Percentiles rank a stretch among this genome's conserved stretches.
Conservation (phyloP, 2,888 invertebrate species). For the Lissonota sp. region DNA sequence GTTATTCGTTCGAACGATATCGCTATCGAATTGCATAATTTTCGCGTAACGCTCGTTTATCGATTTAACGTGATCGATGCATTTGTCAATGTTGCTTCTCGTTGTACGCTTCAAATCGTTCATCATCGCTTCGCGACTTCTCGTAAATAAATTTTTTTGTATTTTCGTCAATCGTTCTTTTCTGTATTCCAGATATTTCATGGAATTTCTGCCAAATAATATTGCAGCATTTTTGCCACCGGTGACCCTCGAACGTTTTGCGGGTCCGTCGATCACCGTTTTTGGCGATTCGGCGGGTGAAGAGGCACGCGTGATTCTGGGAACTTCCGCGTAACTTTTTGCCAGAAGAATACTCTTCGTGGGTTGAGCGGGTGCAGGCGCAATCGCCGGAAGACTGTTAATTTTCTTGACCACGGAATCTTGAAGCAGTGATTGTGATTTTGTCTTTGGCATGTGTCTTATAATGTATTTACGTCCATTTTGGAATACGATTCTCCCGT, state of each 20-base stretch:
- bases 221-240: too few relatives aligned
- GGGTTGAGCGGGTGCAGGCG: too few relatives aligned
- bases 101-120: constrained; percentile 28
- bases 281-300: not conserved
- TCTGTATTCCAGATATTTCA: not conserved
- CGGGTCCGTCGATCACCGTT: not conserved
- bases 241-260: not conserved
- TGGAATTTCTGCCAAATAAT: too few relatives aligned
- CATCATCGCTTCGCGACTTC: constrained; percentile 47
- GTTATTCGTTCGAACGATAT: constrained; percentile 63
- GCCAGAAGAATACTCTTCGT: not conserved
- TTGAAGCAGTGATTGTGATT: constrained; percentile 50
- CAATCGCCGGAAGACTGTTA: not conserved
- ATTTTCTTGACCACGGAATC: constrained; percentile 34
- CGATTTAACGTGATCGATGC: constrained; percentile 69
- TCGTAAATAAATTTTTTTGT: constrained; percentile 36
- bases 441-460: constrained; percentile 51
- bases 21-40: constrained; percentile 60
- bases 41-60: constrained; percentile 66
- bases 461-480: constrained; percentile 74
- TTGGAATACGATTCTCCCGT: constrained; percentile 67
- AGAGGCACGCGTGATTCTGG: not conserved
- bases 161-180: constrained; percentile 39
- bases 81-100: constrained; percentile 58
- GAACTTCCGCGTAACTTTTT: not conserved